These are phyloP conservation scores for Turnix velox DNA, from an alignment of 2,113 vertebrate species.

Conservation along the genomic window DNA sequence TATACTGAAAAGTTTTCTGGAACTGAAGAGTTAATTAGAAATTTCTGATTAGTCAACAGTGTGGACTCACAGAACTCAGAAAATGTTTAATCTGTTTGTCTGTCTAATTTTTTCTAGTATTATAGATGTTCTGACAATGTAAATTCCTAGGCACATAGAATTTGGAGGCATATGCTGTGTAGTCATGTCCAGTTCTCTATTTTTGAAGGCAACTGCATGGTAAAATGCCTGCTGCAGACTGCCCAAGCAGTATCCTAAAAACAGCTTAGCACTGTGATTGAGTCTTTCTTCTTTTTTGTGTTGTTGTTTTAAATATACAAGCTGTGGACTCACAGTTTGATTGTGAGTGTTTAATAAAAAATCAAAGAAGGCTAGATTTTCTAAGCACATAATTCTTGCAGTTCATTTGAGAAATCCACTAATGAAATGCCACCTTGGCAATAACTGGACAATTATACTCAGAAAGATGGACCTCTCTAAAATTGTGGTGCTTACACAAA, in stretches of 20 bases:
- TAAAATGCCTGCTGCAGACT: background rate
- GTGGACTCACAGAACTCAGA: background rate
- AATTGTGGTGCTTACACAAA: background rate
- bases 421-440: conserved; percentile 13
- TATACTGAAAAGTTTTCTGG: background rate
- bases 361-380: background rate
- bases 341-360: background rate
- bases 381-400: background rate
- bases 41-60: background rate
- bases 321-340: background rate
- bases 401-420: background rate
- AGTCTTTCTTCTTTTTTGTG: background rate
- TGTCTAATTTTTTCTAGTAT: background rate
- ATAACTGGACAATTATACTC: too few species aligned
- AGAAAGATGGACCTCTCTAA: background rate
- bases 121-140: background rate
- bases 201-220: background rate
- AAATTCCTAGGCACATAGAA: background rate
- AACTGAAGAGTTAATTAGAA: background rate
- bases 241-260: background rate
- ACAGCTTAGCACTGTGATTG: background rate
- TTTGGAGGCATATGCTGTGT: background rate
- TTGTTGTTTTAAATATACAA: background rate
- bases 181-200: background rate
- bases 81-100: background rate